phyloP scores from a whole-genome alignment of 2,113 vertebrate genomes.

The Thermophis baileyi region DNA sequence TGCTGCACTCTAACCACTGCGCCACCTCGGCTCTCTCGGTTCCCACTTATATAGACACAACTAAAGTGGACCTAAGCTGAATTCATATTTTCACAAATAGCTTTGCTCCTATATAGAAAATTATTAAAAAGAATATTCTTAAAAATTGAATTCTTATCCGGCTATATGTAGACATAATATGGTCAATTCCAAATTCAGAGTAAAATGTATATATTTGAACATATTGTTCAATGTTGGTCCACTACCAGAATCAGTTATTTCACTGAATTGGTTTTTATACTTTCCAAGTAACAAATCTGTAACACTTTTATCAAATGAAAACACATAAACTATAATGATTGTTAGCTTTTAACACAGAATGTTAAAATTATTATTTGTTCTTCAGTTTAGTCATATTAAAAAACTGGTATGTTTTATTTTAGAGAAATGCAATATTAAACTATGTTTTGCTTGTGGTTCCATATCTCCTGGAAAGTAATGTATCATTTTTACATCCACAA shows the following conservation, averaged over 20 bases:
- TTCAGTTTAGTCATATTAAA: not conserved
- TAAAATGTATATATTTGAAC: not conserved
- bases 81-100: not conserved
- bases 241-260: not conserved
- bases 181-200: constrained; percentile 22
- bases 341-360: not conserved
- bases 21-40: too few species aligned
- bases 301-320: not conserved
- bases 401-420: not conserved
- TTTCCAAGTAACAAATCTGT: not conserved
- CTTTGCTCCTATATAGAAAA: constrained; percentile 31
- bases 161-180: not conserved
- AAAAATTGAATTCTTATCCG: not conserved
- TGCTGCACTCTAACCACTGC: too few species aligned
- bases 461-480: constrained; percentile 1
- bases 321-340: not conserved
- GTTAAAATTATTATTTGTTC: not conserved
- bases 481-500: constrained; percentile 17
- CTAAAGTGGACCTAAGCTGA: not conserved
- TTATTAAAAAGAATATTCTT: accelerated
- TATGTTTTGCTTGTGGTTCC: constrained; percentile 6
- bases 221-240: not conserved
- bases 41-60: not conserved
- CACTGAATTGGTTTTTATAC: not conserved
- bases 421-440: not conserved